Conservation (phyloP, 2,113 vertebrate genomes). For the Nyctereutes procyonoides region DNA sequence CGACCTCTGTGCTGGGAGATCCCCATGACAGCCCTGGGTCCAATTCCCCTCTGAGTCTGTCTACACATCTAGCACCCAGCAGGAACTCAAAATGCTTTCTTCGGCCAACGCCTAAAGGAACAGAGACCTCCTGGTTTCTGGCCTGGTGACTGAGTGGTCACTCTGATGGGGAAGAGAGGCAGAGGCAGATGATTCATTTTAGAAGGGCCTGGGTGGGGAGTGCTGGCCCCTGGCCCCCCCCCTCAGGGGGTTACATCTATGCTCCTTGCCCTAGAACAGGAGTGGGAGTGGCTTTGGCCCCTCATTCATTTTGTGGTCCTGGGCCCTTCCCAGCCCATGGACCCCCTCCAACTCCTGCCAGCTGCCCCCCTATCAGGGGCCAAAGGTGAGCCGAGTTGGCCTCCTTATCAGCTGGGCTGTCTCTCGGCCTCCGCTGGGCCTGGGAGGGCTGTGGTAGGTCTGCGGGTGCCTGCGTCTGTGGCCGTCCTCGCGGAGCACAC, state of each 20-base stretch:
- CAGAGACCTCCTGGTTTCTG: neutral
- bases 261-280: neutral
- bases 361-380: neutral
- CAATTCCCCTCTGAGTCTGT: neutral
- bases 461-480: neutral
- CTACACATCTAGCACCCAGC: too few species aligned
- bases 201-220: neutral
- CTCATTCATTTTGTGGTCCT: neutral
- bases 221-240: neutral
- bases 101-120: neutral
- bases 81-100: neutral
- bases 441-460: neutral
- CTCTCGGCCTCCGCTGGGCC: neutral
- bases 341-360: neutral
- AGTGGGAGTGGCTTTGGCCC: neutral
- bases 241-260: neutral
- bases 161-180: neutral
- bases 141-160: neutral
- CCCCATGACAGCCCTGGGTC: neutral
- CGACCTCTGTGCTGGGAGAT: neutral
- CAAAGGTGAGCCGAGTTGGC: neutral
- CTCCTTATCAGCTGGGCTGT: neutral
- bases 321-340: neutral
- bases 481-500: accelerated
- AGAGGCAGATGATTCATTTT: neutral